Evolutionary conservation across 2,888 invertebrate genomes (phyloP), one percentile per base, ranked within the genome.

Genomic region (Drosophila ezoana): DNA sequence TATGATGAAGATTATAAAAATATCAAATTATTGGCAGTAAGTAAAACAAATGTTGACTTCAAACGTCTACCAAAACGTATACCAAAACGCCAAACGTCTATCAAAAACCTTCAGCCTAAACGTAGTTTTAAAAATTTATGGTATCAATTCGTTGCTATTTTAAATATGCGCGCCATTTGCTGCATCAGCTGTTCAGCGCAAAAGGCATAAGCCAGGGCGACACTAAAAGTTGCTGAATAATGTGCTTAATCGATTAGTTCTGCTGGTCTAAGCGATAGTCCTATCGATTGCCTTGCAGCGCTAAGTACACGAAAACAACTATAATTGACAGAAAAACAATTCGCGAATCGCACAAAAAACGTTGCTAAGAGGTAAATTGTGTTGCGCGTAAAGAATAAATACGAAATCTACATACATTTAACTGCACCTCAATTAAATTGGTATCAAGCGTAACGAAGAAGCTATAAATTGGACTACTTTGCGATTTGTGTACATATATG

Each of bases 351-450:
- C 54, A 54, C 54, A 56, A 78, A 56, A 70, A 45, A 57, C 65
- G 78, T 81, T 84, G 81, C 80, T 81, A 84, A 81, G 77, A 78
- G 82, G 84, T 84, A 79, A 80, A 49, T 49, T 43, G 38, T 65
- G 41, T 33, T 38, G 37, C n/a, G 49, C 14, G 43, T 23, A 14
- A 20, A 23, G 10, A 20, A 20, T 44, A 35, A 18, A 53, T 14
- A 14, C 4, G 14, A 33, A 40, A 33, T 28, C 11, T 9, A 35
- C n/a, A 23, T 11, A 47, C 4, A 33, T 1, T 43, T 41, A 18
- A 35, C 4, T 32, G 14, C 23, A 37, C 16, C 32, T 4, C 13
- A 18, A 37, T 10, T 23, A 23, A 54, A 54, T 54, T 51, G 13
- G 16, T 51, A 44, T 20, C 23, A 28, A 37, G 35, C 11, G 18